Base-by-base conservation (phyloP, 2,113 vertebrate species). In the Guaruba guarouba region DNA sequence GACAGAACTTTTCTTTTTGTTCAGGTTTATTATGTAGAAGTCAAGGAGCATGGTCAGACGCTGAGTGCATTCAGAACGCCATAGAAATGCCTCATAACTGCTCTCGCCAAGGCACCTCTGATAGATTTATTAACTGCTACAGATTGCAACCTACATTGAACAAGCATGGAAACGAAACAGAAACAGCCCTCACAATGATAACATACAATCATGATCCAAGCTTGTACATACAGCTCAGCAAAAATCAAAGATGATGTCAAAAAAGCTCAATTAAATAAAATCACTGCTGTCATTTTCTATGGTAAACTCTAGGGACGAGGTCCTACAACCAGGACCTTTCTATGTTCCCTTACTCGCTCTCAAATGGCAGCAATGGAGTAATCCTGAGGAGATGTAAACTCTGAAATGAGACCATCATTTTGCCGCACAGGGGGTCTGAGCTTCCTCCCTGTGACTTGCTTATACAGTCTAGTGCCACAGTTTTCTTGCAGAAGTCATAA, bases 41-140 rank as follows among this genome's bases (percentile, higher is more conserved):
- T 61, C 66, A 90, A 96, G 51, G 64, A 86, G 51, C 52, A 17
- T 5, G 43, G 62, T 93, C 86, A 97, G 83, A 92, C 80, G 89
- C 82, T 71, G 73, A 49, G 37, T 13, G 66, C 80, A 63, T 94
- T 93, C 91, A 88, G 57, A 90, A 79, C 35, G 48, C 74, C 74
- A 35, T 1, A 62, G 73, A 89, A 95, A 75, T 75, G 48, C 19
- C 88, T 51, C 31, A 29, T 8, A 18, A 48, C 51, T 82, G 84
- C 78, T 43, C 61, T 77, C 76, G 77, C 54, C 37, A 28, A 76
- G 71, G 87, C 67, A 90, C 63, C 68, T 81, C 79, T 81, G 8
- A 64, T 28, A 67, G 80, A 61, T 57, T 66, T 67, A 66, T 51
- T 71, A 81, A 13, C 68, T 62, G 90, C 63, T 64, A 29, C 52